Conservation (phyloP, 2,797 vertebrate genomes). For the Karalla daura region DNA sequence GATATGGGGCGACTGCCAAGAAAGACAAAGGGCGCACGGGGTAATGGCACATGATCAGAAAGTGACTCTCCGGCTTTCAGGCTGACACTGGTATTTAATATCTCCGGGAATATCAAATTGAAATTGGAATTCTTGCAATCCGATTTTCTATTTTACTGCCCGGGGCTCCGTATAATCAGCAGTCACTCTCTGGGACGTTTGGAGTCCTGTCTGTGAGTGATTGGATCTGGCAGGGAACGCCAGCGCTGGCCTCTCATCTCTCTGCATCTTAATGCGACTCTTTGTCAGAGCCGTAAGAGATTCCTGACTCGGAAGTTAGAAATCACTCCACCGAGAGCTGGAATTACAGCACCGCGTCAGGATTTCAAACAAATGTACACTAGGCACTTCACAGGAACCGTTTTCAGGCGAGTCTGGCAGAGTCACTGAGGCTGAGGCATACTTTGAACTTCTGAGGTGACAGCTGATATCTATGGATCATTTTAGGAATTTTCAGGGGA, state of each 20-base stretch:
- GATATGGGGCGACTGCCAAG: not conserved
- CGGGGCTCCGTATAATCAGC: slow-evolving; percentile 20
- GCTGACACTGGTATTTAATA: not conserved
- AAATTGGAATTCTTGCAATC: slow-evolving; percentile 20
- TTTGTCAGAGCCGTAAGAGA: not conserved
- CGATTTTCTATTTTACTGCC: slow-evolving; percentile 37
- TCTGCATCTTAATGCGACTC: slow-evolving; percentile 13
- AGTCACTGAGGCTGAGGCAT: no score
- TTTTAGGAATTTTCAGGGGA: not conserved
- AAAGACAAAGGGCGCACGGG: not conserved
- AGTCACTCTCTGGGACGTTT: slow-evolving; percentile 27
- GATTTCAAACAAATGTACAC: not conserved
- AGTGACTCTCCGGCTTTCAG: slow-evolving; percentile 6
- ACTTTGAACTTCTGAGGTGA: not conserved
- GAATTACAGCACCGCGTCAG: not conserved
- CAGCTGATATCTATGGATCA: not conserved
- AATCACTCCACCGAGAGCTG: not conserved
- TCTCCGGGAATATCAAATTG: not conserved
- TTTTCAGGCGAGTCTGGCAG: not conserved
- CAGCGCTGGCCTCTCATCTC: slow-evolving; percentile 1
- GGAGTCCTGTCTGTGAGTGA: slow-evolving; percentile 13
- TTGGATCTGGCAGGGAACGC: slow-evolving; percentile 27
- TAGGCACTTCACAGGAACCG: not conserved
- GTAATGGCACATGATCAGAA: not conserved
- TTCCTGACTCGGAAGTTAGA: slow-evolving; percentile 4